Conservation (phyloP, 2,797 vertebrate genomes). For the Glyptemys insculpta region DNA sequence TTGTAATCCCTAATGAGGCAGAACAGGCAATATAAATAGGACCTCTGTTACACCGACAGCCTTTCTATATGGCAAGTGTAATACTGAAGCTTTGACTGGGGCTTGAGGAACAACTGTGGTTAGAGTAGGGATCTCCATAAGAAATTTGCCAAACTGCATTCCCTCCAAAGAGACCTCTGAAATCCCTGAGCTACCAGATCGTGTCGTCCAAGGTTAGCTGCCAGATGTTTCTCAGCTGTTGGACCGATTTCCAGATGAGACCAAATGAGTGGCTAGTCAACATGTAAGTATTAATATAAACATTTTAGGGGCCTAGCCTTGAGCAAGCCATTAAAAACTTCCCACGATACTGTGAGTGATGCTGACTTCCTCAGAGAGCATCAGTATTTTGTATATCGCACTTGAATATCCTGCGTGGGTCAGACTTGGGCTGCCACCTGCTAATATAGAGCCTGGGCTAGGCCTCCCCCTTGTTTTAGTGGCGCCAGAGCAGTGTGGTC, state of each 20-base stretch:
- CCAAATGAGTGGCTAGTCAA: conserved; percentile 68
- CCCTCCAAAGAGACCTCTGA: conserved; percentile 56
- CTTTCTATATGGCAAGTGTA: rapidly evolving
- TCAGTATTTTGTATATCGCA: conserved; percentile 14
- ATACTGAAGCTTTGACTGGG: rapidly evolving
- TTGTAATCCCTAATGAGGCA: rapidly evolving
- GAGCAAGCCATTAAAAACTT: conserved; percentile 75
- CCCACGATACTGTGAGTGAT: conserved; percentile 59
- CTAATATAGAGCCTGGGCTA: conserved; percentile 28
- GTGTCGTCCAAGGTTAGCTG: conserved; percentile 75
- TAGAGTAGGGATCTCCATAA: neutral
- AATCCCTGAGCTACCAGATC: conserved; percentile 77
- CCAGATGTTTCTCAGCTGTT: conserved; percentile 83
- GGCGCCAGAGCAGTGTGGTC: conserved; percentile 78
- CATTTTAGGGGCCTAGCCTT: conserved; percentile 64
- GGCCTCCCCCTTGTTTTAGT: conserved; percentile 34
- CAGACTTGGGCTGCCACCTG: conserved; percentile 74
- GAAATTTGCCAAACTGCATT: conserved; percentile 68
- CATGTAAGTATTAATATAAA: conserved; percentile 74
- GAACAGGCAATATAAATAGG: rapidly evolving
- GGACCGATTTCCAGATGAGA: conserved; percentile 77
- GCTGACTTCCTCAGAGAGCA: conserved; percentile 61
- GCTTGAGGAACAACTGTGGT: neutral
- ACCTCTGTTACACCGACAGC: rapidly evolving
- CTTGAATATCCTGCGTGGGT: conserved; percentile 50